Evolutionary conservation across 2,113 vertebrate genomes (phyloP), one percentile per base, ranked within the genome.

Genomic region (Tupaia chinensis): DNA sequence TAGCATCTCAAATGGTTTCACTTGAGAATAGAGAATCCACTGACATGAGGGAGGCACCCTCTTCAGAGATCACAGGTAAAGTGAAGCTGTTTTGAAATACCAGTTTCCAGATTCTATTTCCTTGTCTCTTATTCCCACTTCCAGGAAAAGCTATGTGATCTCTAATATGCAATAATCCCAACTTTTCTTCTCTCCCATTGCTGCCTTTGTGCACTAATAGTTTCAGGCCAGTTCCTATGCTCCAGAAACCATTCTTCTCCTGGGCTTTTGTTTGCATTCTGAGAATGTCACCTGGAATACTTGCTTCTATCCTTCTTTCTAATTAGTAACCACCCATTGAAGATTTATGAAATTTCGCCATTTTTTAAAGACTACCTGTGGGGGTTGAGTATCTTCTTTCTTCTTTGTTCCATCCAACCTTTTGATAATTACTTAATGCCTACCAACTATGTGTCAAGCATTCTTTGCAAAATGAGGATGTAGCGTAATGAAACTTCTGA

Each of bases 231-330:
- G 7, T 87, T 70, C 16, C 20, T 76, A 1, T 25, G 20, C 15
- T 74, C 9, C 27, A 53, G 20, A 15, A 32, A 63, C 11, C 56
- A 56, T 53, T 56, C 34, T 76, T 20, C 22, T 61, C 16, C n/a
- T 34, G 56, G 1, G 5, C 61, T 54, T 91, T 68, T 25, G n/a
- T n/a, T 22, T 25, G 14, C 61, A 10, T 66, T 78, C 63, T 70
- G 8, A 0, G 20, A 11, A 54, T 11, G 5, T 32, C 29, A 66
- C 13, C 22, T 66, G 23, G 23, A 72, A 89, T 78, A 3, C 6
- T 94, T 54, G 7, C 22, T 95, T 87, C 29, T 70, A 23, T 93
- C n/a, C 83, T 25, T 22, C 25, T 95, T 7, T 82, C 76, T 53
- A 61, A 72, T 70, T 68, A 61, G 63, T 15, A 74, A 11, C 27